Base-by-base conservation (phyloP, 1,140 invertebrate species). In the Drosophila gunungcola region DNA sequence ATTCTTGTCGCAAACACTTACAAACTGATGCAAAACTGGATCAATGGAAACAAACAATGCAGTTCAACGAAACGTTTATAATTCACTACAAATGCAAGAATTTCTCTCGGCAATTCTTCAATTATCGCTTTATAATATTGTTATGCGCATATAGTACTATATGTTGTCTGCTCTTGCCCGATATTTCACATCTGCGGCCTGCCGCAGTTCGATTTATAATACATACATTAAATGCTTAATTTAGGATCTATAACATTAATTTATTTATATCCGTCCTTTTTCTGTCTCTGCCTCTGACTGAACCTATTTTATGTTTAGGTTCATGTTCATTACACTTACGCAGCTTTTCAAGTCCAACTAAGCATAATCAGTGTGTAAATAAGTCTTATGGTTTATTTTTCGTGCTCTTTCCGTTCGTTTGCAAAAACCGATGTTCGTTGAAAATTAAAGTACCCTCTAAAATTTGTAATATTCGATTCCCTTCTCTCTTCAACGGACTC, bases 311-410 rank as follows among this genome's bases (percentile, higher is more conserved):
- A 62, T 46, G 52, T 41, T 79, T 65, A 62, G 46, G 52, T 67
- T 58, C 21, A 63, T 62, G 7, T 54, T 58, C 43, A 49, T 61
- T 77, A 45, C 49, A 55, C 53, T 57, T 78, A 73, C 65, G 67
- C 61, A 49, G 67, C 67, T 85, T 77, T 81, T 72, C 65, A 88
- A 83, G 84, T 88, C 58, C 39, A 90, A 89, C 80, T 89, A 89
- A 89, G 80, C 85, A 89, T 89, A 89, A 89, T 89, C 73, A 80
- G 84, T 89, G 77, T 89, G 77, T 89, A 89, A 89, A 89, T 89
- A 89, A 89, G 84, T 89, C 84, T 89, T 89, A 80, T 88, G 52
- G 81, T 65, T 84, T 81, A 83, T 79, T 63, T 52, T 43, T 65
- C 58, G 49, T 69, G 38, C 43, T 52, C 43, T 67, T 27, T 73